These are phyloP conservation scores for Acleris emargana DNA, from an alignment of 2,888 invertebrate genomes.

Conservation along the genomic window DNA sequence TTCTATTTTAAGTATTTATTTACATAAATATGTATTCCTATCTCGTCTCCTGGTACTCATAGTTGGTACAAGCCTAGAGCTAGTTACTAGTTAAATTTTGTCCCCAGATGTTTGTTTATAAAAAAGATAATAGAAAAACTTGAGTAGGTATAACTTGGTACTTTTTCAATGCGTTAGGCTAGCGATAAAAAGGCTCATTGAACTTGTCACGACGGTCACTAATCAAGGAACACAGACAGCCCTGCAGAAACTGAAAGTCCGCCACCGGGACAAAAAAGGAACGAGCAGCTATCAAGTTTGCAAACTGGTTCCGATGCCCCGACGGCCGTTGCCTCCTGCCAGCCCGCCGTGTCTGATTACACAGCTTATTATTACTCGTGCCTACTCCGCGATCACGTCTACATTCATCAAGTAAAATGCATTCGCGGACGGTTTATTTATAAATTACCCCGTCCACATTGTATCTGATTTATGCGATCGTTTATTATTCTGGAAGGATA, in stretches of 20 bases:
- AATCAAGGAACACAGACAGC: slow-evolving; percentile 30
- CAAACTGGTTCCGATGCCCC: slow-evolving; percentile 59
- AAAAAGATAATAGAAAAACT: too few species aligned
- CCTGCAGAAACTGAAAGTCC: slow-evolving; percentile 45
- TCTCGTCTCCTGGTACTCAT: too few species aligned
- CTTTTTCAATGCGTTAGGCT: neutral
- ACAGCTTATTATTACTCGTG: slow-evolving; percentile 50
- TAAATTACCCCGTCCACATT: slow-evolving; percentile 23
- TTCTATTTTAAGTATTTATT: too few species aligned
- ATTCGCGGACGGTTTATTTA: slow-evolving; percentile 9
- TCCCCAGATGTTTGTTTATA: too few species aligned
- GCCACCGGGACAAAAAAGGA: slow-evolving; percentile 45
- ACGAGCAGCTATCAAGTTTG: slow-evolving; percentile 48
- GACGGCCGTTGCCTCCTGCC: slow-evolving; percentile 60
- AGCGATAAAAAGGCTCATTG: neutral
- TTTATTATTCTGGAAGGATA: slow-evolving; percentile 78
- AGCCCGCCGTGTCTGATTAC: slow-evolving; percentile 49
- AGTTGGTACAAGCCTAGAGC: too few species aligned
- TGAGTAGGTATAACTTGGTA: too few species aligned
- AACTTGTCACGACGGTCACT: slow-evolving; percentile 5
- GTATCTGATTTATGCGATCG: slow-evolving; percentile 52
- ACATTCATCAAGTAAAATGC: slow-evolving; percentile 13
- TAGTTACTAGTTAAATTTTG: too few species aligned
- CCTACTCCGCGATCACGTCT: slow-evolving; percentile 10
- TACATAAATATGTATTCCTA: too few species aligned